Conservation (phyloP, 1,140 invertebrate genomes). For the Matsumurasca onukii region DNA sequence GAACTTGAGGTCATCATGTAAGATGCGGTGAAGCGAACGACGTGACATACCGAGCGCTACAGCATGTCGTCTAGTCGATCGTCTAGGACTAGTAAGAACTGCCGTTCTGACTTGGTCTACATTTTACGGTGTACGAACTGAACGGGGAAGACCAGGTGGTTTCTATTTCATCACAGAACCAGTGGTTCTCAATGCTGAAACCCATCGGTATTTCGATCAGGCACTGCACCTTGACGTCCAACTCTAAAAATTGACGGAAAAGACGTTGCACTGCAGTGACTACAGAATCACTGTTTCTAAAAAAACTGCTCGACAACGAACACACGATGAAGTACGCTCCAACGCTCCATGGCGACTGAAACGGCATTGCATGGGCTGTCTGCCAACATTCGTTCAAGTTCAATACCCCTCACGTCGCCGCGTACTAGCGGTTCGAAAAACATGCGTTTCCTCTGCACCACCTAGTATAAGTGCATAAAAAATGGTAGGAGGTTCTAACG, state of each 20-base stretch:
- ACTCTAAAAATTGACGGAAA: conserved; percentile 32
- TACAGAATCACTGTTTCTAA: conserved; percentile 31
- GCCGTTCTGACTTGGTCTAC: no score
- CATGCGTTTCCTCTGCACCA: conserved; percentile 27
- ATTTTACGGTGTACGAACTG: conserved; percentile 18
- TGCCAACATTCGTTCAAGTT: conserved; percentile 9
- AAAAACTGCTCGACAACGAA: conserved; percentile 29
- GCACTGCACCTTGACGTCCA: conserved; percentile 23
- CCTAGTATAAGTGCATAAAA: conserved; percentile 5
- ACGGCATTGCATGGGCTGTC: conserved; percentile 27
- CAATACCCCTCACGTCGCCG: conserved; percentile 16
- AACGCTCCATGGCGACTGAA: conserved; percentile 34
- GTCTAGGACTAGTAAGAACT: no score
- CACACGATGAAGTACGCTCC: conserved; percentile 29
- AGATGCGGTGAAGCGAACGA: no score
- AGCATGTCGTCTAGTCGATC: no score
- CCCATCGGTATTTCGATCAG: conserved; percentile 35
- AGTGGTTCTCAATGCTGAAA: conserved; percentile 35
- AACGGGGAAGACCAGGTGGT: conserved; percentile 27
- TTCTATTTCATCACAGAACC: conserved; percentile 34
- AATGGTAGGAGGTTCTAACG: no score
- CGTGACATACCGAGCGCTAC: no score
- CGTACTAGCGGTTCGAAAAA: conserved; percentile 29
- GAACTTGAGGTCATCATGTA: no score
- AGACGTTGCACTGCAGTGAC: conserved; percentile 27